A percentile compares a stretch with the other conserved stretches of the same genome.
Evolutionary conservation across 2,113 vertebrate genomes (phyloP).

Genomic region (Alces alces): DNA sequence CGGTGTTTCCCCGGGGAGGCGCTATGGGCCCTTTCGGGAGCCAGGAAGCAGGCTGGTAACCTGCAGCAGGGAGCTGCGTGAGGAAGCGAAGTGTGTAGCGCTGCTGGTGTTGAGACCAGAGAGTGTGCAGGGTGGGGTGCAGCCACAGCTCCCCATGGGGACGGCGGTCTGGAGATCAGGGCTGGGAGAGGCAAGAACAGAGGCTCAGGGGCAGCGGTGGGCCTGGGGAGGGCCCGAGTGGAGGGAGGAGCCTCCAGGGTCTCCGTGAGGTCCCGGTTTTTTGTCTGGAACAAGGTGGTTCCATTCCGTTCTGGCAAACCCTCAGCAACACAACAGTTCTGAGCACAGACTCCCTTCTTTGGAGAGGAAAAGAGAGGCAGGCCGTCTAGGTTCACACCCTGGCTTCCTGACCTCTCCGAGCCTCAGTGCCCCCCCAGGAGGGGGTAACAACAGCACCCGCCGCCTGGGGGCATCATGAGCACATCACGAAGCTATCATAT

Average conservation of each 20-base stretch:
- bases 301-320: neutral
- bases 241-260: neutral
- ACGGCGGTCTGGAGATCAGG: neutral
- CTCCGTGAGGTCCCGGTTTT: neutral
- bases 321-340: neutral
- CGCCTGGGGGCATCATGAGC: fast-evolving
- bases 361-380: neutral
- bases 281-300: neutral
- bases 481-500: fast-evolving
- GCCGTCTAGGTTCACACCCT: neutral
- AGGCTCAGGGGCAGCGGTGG: neutral
- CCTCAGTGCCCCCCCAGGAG: neutral
- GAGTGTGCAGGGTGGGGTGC: fast-evolving
- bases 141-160: neutral
- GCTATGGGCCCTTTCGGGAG: neutral
- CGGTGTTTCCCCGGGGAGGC: too few relatives aligned
- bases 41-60: neutral
- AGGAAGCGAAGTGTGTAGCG: fast-evolving
- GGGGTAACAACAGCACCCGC: neutral
- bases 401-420: neutral
- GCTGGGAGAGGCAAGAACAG: neutral
- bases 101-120: neutral
- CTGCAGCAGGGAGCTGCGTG: fast-evolving
- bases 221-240: neutral
- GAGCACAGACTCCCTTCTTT: neutral